Evolutionary conservation across 2,113 vertebrate genomes (phyloP).

Genomic region (Misgurnus anguillicaudatus): DNA sequence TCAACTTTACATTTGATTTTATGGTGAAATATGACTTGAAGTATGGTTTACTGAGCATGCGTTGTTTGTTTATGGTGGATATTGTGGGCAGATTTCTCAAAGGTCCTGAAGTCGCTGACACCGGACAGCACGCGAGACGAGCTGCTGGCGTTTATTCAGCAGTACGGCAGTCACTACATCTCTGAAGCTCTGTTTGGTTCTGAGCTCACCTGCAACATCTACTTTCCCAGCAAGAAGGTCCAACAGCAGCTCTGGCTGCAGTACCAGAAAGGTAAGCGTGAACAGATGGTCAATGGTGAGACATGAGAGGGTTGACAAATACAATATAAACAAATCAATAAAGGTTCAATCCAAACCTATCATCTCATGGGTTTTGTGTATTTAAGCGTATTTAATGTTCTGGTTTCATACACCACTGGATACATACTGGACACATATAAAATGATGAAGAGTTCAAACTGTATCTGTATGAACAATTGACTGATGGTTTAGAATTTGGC

Average conservation of each 20-base stretch:
- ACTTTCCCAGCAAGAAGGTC: slow-evolving; percentile 96
- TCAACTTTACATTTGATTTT: too few relatives aligned
- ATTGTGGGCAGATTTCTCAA: slow-evolving; percentile 83
- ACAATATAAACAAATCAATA: neutral
- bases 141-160: slow-evolving; percentile 88
- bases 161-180: slow-evolving; percentile 93
- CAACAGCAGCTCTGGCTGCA: slow-evolving; percentile 99
- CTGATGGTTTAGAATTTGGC: too few relatives aligned
- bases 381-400: neutral
- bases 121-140: slow-evolving; percentile 92
- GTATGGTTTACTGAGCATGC: neutral
- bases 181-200: slow-evolving; percentile 94
- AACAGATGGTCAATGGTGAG: too few relatives aligned
- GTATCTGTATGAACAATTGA: too few relatives aligned
- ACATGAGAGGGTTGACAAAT: neutral
- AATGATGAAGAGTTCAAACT: too few relatives aligned
- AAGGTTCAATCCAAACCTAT: neutral
- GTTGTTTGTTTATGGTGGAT: slow-evolving; percentile 12
- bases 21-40: too few relatives aligned
- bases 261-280: slow-evolving; percentile 96
- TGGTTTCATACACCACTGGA: too few relatives aligned
- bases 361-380: neutral
- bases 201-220: slow-evolving; percentile 93
- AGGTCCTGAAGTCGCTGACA: slow-evolving; percentile 90
- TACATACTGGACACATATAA: too few relatives aligned